Conservation (phyloP, 2,113 vertebrate genomes). For the Rhinoderma darwinii region DNA sequence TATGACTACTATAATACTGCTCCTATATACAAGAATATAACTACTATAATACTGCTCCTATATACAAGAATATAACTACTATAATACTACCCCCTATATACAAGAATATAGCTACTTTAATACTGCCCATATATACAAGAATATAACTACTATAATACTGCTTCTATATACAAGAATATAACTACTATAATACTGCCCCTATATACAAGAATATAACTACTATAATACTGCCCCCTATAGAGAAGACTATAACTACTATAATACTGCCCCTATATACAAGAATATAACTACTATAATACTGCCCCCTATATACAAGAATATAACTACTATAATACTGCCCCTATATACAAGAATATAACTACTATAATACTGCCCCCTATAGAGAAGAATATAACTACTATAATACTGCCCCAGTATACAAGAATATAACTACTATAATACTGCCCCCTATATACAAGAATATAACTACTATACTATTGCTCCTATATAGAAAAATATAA, state of each 20-base stretch:
- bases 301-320: background rate
- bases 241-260: too few species aligned
- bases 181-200: background rate
- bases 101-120: constrained; percentile 7
- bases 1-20: too few species aligned
- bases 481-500: too few species aligned
- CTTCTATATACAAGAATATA: background rate
- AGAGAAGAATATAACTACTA: background rate
- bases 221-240: too few species aligned
- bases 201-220: background rate
- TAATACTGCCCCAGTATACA: background rate
- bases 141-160: constrained; percentile 7
- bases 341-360: constrained; percentile 14
- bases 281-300: constrained; percentile 9
- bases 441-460: background rate
- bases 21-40: too few species aligned
- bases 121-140: background rate
- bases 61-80: too few species aligned
- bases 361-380: constrained; percentile 12
- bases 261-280: background rate
- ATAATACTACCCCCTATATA: too few species aligned
- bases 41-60: too few species aligned
- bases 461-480: too few species aligned
- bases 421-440: constrained; percentile 17
- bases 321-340: too few species aligned